Percentiles rank a stretch among this genome's conserved stretches.
phyloP scores from a whole-genome alignment of 2,113 vertebrate genomes.

The Hipposideros armiger region DNA sequence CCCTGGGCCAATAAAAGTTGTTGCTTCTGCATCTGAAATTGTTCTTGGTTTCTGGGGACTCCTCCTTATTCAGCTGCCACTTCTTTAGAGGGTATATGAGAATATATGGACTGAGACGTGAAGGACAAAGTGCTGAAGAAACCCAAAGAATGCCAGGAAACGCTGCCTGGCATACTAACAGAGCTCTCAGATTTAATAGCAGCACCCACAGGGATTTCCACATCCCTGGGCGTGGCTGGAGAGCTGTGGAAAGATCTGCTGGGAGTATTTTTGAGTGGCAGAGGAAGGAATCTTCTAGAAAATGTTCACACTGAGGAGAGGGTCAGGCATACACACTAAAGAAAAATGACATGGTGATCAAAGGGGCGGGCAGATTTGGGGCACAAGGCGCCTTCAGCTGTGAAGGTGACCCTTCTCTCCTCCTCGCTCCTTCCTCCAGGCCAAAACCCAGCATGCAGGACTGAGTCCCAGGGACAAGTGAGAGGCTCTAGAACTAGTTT shows the following conservation, averaged over 20 bases:
- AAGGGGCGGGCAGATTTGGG: background rate
- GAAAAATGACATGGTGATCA: background rate
- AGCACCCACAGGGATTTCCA: background rate
- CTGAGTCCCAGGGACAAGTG: background rate
- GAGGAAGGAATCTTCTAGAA: background rate
- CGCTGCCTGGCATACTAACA: background rate
- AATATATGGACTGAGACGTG: background rate
- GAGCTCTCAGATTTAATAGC: background rate
- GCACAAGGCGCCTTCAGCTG: background rate
- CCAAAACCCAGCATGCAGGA: background rate
- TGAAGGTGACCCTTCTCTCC: background rate
- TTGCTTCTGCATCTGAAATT: background rate
- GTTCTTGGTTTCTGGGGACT: background rate
- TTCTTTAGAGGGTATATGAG: background rate
- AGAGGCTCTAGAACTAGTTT: background rate
- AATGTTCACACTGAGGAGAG: background rate
- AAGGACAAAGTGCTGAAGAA: background rate
- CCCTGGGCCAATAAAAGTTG: background rate
- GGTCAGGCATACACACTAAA: background rate
- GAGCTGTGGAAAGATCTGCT: background rate
- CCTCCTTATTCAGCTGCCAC: background rate
- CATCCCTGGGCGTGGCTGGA: background rate
- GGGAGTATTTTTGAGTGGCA: background rate
- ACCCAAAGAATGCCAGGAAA: background rate
- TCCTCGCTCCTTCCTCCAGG: background rate